These are phyloP conservation scores for Bos javanicus DNA, from an alignment of 2,113 vertebrate species.

Conservation along the genomic window DNA sequence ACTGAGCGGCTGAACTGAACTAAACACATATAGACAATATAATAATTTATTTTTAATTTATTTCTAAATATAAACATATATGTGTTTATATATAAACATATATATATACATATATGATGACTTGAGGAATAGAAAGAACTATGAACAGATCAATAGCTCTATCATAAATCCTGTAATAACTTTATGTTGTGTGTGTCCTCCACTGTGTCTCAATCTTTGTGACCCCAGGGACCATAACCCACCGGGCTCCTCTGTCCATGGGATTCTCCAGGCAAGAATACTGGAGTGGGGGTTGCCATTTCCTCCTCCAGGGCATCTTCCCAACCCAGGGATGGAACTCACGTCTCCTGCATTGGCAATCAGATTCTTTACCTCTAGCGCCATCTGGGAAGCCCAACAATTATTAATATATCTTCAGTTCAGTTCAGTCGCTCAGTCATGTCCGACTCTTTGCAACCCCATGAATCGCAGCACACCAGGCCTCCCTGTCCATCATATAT, in stretches of 20 bases:
- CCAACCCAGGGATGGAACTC: neutral
- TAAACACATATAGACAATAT: neutral
- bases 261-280: neutral
- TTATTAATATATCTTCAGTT: neutral
- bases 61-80: neutral
- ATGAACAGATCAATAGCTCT: neutral
- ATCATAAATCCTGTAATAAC: too few relatives aligned
- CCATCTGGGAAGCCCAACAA: neutral
- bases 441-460: too few relatives aligned
- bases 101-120: neutral
- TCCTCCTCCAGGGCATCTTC: neutral
- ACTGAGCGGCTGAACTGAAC: too few relatives aligned
- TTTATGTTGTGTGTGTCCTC: neutral
- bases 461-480: too few relatives aligned
- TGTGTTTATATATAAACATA: too few relatives aligned
- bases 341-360: accelerated
- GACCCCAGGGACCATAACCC: neutral
- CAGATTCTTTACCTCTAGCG: accelerated
- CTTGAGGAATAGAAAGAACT: neutral
- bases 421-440: too few relatives aligned
- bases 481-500: neutral
- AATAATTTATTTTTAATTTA: neutral
- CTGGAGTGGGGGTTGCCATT: neutral
- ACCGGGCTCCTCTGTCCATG: accelerated
- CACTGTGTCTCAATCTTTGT: neutral